These are phyloP conservation scores for Carcharodon carcharias DNA, from an alignment of 2,797 vertebrate genomes.

Conservation along the genomic window DNA sequence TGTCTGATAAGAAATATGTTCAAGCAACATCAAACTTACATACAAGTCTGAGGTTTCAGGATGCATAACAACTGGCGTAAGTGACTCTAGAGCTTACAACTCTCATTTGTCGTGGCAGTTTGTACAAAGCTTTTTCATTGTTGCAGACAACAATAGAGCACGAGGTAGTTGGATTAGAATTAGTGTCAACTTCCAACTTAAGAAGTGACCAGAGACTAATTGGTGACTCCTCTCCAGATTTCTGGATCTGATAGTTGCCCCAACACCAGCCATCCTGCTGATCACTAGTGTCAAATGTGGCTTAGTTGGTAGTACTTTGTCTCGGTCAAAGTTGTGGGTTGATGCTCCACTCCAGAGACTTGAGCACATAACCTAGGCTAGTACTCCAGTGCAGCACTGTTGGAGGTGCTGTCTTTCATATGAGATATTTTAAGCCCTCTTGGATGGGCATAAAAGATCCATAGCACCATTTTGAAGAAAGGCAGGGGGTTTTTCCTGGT, in stretches of 20 bases:
- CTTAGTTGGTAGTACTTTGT: background rate
- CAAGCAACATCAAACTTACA: background rate
- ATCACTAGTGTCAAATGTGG: background rate
- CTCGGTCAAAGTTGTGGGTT: background rate
- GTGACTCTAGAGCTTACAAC: background rate
- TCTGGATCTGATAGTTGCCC: background rate
- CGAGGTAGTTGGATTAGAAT: background rate
- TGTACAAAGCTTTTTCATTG: background rate
- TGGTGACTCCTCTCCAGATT: background rate
- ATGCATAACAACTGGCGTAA: background rate
- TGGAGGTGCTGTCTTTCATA: background rate
- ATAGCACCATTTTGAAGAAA: background rate
- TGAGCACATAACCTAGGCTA: background rate
- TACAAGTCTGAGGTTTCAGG: background rate
- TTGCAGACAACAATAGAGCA: background rate
- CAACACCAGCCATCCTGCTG: background rate
- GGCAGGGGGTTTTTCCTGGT: background rate
- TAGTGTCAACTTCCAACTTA: background rate
- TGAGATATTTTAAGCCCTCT: background rate
- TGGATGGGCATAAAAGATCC: background rate
- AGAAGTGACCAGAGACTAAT: background rate
- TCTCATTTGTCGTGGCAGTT: background rate
- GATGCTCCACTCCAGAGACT: background rate
- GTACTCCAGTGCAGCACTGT: background rate
- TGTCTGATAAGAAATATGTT: background rate